Conservation (phyloP, 2,113 vertebrate genomes). For the Anas platyrhynchos region DNA sequence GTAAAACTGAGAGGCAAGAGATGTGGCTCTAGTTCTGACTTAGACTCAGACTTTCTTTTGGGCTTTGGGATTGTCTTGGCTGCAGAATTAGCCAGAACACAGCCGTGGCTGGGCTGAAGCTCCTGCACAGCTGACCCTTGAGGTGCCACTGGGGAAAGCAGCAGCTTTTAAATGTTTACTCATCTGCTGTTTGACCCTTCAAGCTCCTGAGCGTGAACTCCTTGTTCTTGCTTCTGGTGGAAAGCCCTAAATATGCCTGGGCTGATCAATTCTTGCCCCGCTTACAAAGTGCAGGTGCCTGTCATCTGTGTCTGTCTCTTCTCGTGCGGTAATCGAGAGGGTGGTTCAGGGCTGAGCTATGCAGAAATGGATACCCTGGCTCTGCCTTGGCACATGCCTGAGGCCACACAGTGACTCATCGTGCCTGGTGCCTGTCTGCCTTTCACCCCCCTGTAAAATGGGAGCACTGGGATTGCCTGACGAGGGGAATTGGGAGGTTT, state of each 20-base stretch:
- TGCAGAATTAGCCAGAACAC: not conserved
- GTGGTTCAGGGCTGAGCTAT: not conserved
- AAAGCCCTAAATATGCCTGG: not conserved
- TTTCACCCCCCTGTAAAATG: not conserved
- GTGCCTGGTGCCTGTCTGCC: rapidly evolving
- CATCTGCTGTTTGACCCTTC: not conserved
- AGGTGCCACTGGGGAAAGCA: not conserved
- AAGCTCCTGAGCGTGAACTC: not conserved
- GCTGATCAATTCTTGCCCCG: rapidly evolving
- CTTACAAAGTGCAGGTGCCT: not conserved
- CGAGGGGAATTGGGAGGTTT: not conserved
- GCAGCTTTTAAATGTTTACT: not conserved
- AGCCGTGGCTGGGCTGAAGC: not conserved
- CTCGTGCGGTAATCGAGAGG: not conserved
- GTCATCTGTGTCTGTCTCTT: not conserved
- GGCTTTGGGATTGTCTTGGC: not conserved
- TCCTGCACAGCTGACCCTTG: rapidly evolving
- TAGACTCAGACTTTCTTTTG: not conserved
- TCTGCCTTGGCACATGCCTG: not conserved
- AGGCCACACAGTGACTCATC: not conserved
- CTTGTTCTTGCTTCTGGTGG: not conserved
- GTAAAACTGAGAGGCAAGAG: not conserved
- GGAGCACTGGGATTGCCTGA: not conserved
- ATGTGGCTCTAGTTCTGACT: not conserved
- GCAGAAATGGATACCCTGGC: not conserved